These are phyloP conservation scores for Hypotaenidia okinawae DNA, from an alignment of 2,797 vertebrate genomes.

Conservation along the genomic window DNA sequence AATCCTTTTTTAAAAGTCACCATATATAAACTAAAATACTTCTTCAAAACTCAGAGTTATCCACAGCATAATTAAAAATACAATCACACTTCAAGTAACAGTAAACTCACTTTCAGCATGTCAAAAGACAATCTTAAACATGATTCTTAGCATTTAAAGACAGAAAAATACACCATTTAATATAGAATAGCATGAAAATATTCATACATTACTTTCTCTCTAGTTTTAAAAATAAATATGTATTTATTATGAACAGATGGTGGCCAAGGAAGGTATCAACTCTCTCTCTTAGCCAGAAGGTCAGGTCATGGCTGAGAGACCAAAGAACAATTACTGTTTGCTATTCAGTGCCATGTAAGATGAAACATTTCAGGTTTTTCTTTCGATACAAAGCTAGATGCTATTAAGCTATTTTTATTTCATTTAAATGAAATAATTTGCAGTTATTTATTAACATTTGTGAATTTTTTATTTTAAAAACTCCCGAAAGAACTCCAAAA, in stretches of 20 bases:
- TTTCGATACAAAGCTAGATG: conserved; percentile 37
- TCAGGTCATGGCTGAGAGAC: conserved; percentile 78
- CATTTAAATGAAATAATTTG: not conserved
- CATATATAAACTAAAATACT: not conserved
- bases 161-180: not conserved
- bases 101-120: not conserved
- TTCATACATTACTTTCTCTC: not conserved
- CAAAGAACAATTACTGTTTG: conserved; percentile 73
- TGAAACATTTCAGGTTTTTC: conserved; percentile 48
- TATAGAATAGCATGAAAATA: not conserved
- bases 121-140: not conserved
- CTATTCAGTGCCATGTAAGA: conserved; percentile 43
- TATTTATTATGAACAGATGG: conserved; percentile 76
- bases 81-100: conserved; percentile 27
- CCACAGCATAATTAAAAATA: not conserved
- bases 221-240: conserved; percentile 41
- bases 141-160: not conserved
- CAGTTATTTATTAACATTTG: not conserved
- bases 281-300: conserved; percentile 71
- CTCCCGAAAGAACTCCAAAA: not conserved
- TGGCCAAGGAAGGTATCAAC: conserved; percentile 62
- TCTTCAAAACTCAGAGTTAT: not conserved
- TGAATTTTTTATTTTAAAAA: not conserved
- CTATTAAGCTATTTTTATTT: not conserved
- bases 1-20: not conserved